Conservation (phyloP, 2,888 invertebrate genomes). For the Plagodis dolabraria region DNA sequence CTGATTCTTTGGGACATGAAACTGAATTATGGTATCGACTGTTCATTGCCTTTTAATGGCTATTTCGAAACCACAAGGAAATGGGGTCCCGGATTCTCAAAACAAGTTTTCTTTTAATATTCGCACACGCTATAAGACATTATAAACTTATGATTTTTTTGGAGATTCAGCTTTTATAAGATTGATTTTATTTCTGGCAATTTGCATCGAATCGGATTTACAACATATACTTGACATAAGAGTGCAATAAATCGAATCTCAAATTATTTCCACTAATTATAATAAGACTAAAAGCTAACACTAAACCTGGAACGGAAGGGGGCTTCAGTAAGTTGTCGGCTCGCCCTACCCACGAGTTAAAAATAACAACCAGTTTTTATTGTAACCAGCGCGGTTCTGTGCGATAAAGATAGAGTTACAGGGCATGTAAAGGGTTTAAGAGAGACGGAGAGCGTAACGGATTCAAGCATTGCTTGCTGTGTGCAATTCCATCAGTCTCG, state of each 20-base stretch:
- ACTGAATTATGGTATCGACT: constrained; percentile 24
- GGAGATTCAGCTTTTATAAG: too few relatives aligned
- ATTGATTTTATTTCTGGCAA: too few relatives aligned
- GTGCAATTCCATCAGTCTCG: constrained; percentile 72
- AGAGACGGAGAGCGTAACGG: constrained; percentile 74
- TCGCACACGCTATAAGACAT: too few relatives aligned
- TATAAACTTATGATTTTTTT: too few relatives aligned
- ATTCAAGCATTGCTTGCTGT: constrained; percentile 74
- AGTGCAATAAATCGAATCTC: too few relatives aligned
- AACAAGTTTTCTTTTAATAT: too few relatives aligned
- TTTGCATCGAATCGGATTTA: too few relatives aligned
- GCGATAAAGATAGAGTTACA: constrained; percentile 73
- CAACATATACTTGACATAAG: too few relatives aligned
- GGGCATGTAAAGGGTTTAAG: constrained; percentile 62
- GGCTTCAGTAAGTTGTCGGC: constrained; percentile 69
- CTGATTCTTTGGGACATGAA: constrained; percentile 51
- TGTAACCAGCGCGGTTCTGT: constrained; percentile 71
- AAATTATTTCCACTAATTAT: background rate
- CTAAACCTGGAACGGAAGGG: constrained; percentile 74
- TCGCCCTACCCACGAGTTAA: constrained; percentile 78
- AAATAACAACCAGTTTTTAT: constrained; percentile 84
- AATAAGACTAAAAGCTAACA: constrained; percentile 11
- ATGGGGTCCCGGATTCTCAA: background rate
- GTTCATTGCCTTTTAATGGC: constrained; percentile 31
- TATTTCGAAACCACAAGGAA: constrained; percentile 6